Percentiles rank a stretch among this genome's conserved stretches.
Conservation (phyloP, 2,888 invertebrate species). For the Cyclophora punctaria region DNA sequence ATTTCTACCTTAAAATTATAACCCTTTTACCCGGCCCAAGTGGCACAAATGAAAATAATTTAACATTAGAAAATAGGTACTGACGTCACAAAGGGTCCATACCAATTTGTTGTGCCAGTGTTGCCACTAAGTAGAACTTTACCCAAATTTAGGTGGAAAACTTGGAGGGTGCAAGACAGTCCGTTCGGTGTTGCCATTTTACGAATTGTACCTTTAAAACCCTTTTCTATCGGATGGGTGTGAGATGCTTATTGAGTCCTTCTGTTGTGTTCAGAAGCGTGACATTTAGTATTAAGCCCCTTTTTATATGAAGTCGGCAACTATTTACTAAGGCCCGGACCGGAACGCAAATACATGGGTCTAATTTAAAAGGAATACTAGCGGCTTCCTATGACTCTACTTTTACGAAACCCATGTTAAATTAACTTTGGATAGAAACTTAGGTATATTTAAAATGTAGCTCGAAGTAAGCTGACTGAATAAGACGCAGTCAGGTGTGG, state of each 20-base stretch:
- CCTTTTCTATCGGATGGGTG: conserved; percentile 43
- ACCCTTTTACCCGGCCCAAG: too few species aligned
- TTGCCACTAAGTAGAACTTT: conserved; percentile 52
- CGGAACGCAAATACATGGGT: conserved; percentile 22
- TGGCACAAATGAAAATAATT: background rate
- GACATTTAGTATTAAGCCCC: conserved; percentile 41
- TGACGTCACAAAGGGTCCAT: conserved; percentile 36
- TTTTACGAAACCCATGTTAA: too few species aligned
- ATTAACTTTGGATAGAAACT: too few species aligned
- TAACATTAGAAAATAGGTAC: background rate
- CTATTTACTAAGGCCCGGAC: conserved; percentile 31
- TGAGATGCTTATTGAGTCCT: conserved; percentile 50
- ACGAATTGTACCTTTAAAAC: conserved; percentile 59
- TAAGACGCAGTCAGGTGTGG: too few species aligned
- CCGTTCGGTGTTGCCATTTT: conserved; percentile 33
- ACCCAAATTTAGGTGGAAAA: conserved; percentile 50
- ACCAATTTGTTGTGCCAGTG: conserved; percentile 41
- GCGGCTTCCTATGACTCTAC: too few species aligned
- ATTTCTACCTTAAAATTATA: too few species aligned
- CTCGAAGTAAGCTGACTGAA: too few species aligned
- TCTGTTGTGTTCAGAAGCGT: conserved; percentile 46
- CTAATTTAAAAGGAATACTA: background rate
- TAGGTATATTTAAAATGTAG: too few species aligned
- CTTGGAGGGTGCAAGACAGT: conserved; percentile 2
- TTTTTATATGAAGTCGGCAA: conserved; percentile 38